Conservation (phyloP, 2,888 invertebrate species). For the Drosophila koepferae region DNA sequence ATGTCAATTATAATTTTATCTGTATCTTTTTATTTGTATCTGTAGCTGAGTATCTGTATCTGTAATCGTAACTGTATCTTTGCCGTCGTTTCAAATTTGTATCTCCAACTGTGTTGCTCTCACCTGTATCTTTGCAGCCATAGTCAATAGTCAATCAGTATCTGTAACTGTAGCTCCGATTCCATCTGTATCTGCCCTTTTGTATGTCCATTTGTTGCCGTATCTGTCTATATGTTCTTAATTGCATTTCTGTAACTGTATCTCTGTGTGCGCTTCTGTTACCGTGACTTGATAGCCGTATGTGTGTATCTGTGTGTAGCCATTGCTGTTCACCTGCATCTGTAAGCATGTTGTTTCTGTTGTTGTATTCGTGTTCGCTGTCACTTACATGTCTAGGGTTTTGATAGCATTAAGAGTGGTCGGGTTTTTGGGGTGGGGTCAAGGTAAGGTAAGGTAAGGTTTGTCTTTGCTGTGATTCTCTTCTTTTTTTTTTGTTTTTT, state of each 20-base stretch:
- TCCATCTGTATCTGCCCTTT: not conserved
- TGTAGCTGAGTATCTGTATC: not conserved
- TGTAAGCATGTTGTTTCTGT: slow-evolving; percentile 6
- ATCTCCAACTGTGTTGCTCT: not conserved
- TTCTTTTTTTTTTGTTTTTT: slow-evolving; percentile 2
- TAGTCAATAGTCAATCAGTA: no score
- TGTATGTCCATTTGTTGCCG: not conserved
- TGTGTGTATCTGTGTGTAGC: not conserved
- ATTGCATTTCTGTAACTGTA: not conserved
- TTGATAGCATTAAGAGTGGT: slow-evolving; percentile 30
- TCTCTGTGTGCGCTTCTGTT: not conserved
- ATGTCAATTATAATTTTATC: no score
- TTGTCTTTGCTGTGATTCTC: slow-evolving; percentile 11
- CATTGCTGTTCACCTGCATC: not conserved
- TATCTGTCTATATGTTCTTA: not conserved
- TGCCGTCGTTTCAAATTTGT: no score
- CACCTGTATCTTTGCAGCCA: no score
- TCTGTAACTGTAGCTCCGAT: not conserved
- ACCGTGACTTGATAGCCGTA: not conserved
- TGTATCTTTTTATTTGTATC: not conserved
- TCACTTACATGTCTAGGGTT: slow-evolving; percentile 63
- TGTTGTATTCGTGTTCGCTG: slow-evolving; percentile 40
- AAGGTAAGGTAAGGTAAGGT: slow-evolving; percentile 6
- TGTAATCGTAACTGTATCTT: not conserved
- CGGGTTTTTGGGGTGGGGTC: slow-evolving; percentile 11